Conservation (phyloP, 2,113 vertebrate genomes). For the Damaliscus lunatus region DNA sequence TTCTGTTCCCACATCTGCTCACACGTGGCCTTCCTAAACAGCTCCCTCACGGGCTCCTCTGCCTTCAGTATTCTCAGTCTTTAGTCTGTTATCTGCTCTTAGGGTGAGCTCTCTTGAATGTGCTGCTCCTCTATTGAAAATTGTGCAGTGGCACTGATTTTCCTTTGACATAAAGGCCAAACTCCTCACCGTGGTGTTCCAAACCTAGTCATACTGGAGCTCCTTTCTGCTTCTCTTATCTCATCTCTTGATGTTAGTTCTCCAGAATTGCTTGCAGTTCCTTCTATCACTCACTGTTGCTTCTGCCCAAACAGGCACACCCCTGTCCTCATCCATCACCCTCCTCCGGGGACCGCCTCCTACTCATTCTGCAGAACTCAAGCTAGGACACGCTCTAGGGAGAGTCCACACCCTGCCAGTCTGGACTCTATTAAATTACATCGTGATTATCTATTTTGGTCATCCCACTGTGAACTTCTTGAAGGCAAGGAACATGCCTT, state of each 20-base stretch:
- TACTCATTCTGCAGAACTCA: not conserved
- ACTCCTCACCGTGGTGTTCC: not conserved
- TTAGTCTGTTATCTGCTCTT: not conserved
- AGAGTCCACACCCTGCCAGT: not conserved
- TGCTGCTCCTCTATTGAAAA: not conserved
- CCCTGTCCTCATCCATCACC: rapidly evolving
- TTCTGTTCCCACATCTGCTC: not conserved
- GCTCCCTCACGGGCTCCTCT: not conserved
- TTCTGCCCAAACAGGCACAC: not conserved
- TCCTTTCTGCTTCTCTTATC: not conserved
- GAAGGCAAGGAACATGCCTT: not conserved
- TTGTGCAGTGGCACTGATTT: not conserved
- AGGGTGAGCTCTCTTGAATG: not conserved
- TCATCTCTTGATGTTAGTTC: not conserved
- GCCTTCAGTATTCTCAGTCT: not conserved
- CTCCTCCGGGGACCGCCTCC: too few species aligned
- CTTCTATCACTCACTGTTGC: not conserved
- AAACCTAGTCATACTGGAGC: not conserved
- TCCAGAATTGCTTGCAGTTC: not conserved
- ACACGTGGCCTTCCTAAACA: not conserved
- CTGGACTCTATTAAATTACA: not conserved
- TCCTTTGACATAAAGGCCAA: not conserved
- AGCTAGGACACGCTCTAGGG: not conserved
- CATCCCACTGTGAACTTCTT: not conserved
- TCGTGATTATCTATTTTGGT: not conserved